These are phyloP conservation scores for Piprites chloris DNA, from an alignment of 2,113 vertebrate species.

Conservation along the genomic window DNA sequence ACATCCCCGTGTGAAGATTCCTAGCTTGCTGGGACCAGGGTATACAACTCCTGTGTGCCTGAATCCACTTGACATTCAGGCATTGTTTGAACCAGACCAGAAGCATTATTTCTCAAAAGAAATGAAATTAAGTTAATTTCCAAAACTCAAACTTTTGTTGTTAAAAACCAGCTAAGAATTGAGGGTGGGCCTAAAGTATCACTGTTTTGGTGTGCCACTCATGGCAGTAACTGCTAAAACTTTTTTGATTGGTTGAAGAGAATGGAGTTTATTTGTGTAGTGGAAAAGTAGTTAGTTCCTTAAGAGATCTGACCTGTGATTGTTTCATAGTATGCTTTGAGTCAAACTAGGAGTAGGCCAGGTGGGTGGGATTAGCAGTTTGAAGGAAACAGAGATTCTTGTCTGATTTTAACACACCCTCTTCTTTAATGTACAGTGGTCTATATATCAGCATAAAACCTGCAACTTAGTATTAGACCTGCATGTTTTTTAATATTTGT, in stretches of 20 bases:
- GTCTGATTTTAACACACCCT: not conserved
- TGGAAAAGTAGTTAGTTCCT: not conserved
- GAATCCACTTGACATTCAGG: not conserved
- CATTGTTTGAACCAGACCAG: rapidly evolving
- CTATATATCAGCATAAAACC: not conserved
- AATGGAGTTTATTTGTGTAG: not conserved
- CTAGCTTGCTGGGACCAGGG: not conserved
- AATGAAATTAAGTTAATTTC: not conserved
- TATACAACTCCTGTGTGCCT: not conserved
- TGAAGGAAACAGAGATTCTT: not conserved
- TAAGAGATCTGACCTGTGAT: not conserved
- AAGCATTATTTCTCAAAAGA: not conserved
- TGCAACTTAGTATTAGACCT: not conserved
- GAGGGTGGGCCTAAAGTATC: not conserved
- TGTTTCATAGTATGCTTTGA: not conserved
- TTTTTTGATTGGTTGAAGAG: not conserved
- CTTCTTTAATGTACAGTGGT: not conserved
- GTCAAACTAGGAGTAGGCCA: not conserved
- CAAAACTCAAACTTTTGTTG: not conserved
- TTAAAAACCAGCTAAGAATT: not conserved
- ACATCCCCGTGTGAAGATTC: not conserved
- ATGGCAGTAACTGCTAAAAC: not conserved
- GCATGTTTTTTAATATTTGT: not conserved
- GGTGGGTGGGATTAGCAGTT: not conserved
- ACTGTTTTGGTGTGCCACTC: not conserved